Evolutionary conservation across 2,888 invertebrate genomes (phyloP).

Genomic region (Cryptocheilus praepositus): DNA sequence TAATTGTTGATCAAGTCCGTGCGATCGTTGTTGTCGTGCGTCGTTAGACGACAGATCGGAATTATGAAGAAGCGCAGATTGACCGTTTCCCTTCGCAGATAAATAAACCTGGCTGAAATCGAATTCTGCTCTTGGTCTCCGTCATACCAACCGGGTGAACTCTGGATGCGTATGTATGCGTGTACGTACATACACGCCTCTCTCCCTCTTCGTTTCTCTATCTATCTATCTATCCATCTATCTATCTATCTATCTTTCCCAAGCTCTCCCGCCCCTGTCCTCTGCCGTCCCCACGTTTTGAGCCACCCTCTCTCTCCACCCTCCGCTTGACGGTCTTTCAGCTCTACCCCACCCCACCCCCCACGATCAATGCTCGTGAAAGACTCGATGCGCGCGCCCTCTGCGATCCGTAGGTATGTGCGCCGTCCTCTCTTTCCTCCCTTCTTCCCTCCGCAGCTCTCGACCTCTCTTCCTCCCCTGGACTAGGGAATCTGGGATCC

Average conservation of each 20-base stretch:
- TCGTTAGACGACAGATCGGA: too few relatives aligned
- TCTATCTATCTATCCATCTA: constrained; percentile 13
- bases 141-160: too few relatives aligned
- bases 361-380: constrained; percentile 73
- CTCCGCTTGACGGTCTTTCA: constrained; percentile 48
- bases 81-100: too few relatives aligned
- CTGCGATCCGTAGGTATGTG: constrained; percentile 38
- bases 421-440: neutral
- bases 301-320: constrained; percentile 45
- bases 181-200: neutral
- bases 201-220: constrained; percentile 14
- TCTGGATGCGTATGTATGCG: too few relatives aligned
- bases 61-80: too few relatives aligned
- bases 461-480: too few relatives aligned
- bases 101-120: too few relatives aligned
- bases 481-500: too few relatives aligned
- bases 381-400: constrained; percentile 70
- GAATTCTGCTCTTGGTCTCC: too few relatives aligned
- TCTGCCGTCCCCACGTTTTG: constrained; percentile 39
- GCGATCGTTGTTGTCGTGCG: too few relatives aligned
- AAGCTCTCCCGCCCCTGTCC: constrained; percentile 41
- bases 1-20: too few relatives aligned
- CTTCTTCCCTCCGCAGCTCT: constrained; percentile 1
- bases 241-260: constrained; percentile 39
- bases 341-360: constrained; percentile 61